Base-by-base conservation (phyloP, 2,113 vertebrate genomes). In the Oryzias celebensis region DNA sequence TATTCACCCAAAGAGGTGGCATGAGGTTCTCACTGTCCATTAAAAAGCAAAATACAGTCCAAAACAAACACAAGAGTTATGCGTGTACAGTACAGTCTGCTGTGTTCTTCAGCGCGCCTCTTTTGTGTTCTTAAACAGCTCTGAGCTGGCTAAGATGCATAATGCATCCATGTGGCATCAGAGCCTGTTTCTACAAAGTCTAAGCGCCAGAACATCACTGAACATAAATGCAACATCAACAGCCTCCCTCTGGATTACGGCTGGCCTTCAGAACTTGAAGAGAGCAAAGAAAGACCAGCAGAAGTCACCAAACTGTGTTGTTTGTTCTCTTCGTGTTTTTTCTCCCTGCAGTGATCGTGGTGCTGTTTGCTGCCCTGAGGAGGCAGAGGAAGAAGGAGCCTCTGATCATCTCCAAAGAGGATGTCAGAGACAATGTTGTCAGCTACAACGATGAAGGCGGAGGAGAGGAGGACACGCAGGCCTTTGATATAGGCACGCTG, bases 361-460 rank as follows among this genome's bases (percentile, higher is more conserved):
- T 98, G 61, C 80, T 98, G 83, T 98, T 98, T 58, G 93, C 96
- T 26, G 94, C 95, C 36, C 91, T 98, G 87, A 87, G 94, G 62
- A 87, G 95, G 47, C 96, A 98, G 83, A 83, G 94, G 68, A 98
- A 98, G 69, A 97, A 98, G 74, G 96, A 97, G 78, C 96, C 96
- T 77, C 90, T 97, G 90, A 98, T 98, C 91, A 94, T 98, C 86
- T 98, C 96, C 88, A 98, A 98, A 78, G 96, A 98, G 88, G 96
- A 98, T 76, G 96, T 98, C 87, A 85, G 96, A 68, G 96, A 98
- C 88, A 98, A 98, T 86, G 95, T 98, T 12, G 96, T 98, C 85
- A 98, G 96, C 75, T 98, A 98, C 83, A 98, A 98, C 0, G 97
- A 98, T 4, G 97, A 98, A 66, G 97, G 97, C 0, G 97, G 97